Base-by-base conservation (phyloP, 1,140 invertebrate genomes). In the Zaprionus capensis region DNA sequence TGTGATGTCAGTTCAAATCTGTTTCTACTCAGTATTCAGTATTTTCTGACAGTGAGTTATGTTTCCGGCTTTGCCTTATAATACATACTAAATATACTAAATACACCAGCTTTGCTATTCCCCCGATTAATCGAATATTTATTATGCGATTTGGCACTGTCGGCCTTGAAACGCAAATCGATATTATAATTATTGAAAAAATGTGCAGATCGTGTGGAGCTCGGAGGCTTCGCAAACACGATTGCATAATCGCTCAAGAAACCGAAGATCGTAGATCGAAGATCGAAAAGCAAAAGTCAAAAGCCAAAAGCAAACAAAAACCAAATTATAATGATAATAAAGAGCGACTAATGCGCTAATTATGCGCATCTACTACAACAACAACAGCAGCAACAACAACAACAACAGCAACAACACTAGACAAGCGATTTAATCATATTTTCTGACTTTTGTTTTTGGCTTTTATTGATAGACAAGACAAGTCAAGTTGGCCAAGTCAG, bases 341-440 rank as follows among this genome's bases (percentile, higher is more conserved):
- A 71, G 62, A 76, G 73, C 62, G 62, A 63, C 72, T 66, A 78
- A 67, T 41, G 67, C 61, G 55, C 67, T 78, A 78, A 78, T 78
- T 78, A 78, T 76, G 76, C 74, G 69, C 76, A 78, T 76, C 65
- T 15, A 34, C 61, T 66, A 70, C 57, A 57, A 75, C 55, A 63
- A 24, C 26, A 57, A 75, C 55, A 63, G 20, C 26, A 22, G 46
- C 15, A 22, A 46, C 5, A 22, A 9, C 7, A 28, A 9, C 6
- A 28, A 56, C 41, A 57, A 70, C 55, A 75, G 64, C 38, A 63
- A 20, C 20, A 28, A 62, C n/a, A 22, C n/a, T n/a, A n/a, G 38
- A 24, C n/a, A 49, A 46, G 26, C 57, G 36, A 61, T 58, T 51
- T 64, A 53, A 71, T 75, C 41, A 57, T 41, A 49, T 57, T 38